Conservation (phyloP, 2,888 invertebrate genomes). For the Creontiades dilutus region DNA sequence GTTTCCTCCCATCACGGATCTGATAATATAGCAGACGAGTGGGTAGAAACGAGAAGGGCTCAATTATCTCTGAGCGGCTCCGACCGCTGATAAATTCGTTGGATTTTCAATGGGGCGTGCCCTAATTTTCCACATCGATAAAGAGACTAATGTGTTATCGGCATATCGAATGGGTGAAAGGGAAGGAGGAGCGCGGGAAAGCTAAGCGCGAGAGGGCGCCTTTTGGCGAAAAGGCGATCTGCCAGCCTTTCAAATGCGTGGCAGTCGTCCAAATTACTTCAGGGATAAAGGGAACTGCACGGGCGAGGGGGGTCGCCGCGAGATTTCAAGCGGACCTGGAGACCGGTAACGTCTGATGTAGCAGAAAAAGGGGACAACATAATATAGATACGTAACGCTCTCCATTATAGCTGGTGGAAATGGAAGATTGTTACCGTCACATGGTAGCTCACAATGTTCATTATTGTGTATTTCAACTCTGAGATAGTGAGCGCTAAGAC, state of each 20-base stretch:
- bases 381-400: neutral
- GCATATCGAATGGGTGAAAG: neutral
- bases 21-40: neutral
- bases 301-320: neutral
- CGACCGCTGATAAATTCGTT: constrained; percentile 51
- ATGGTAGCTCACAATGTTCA: neutral
- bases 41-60: constrained; percentile 3
- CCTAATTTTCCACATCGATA: constrained; percentile 64
- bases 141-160: constrained; percentile 63
- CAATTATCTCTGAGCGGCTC: constrained; percentile 54
- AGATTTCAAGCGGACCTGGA: neutral
- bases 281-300: neutral
- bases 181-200: constrained; percentile 9
- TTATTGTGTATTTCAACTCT: too few relatives aligned
- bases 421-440: neutral
- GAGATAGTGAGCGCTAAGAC: too few relatives aligned
- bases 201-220: neutral
- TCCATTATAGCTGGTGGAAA: neutral
- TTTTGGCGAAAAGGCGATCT: constrained; percentile 2
- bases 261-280: constrained; percentile 52
- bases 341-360: constrained; percentile 17
- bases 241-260: constrained; percentile 52
- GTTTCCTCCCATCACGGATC: neutral
- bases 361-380: neutral
- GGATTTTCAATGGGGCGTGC: constrained; percentile 37